These are phyloP conservation scores for Lasiommata megera DNA, from an alignment of 2,888 invertebrate species.

Conservation along the genomic window DNA sequence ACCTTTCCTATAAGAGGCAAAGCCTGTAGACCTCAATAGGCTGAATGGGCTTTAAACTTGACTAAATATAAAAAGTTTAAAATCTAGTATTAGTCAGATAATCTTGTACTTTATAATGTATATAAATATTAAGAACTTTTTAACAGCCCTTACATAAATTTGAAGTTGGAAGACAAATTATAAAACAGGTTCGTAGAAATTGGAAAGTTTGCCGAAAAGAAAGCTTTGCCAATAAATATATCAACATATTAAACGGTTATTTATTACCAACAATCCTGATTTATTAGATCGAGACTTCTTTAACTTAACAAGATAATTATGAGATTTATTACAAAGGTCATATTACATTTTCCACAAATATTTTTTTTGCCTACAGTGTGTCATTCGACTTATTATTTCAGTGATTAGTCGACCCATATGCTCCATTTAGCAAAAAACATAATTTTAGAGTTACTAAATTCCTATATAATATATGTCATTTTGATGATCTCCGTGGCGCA, in stretches of 20 bases:
- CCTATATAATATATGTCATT: no score
- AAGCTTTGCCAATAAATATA: slow-evolving; percentile 50
- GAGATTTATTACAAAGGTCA: slow-evolving; percentile 17
- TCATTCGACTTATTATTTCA: not conserved
- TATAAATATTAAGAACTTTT: not conserved
- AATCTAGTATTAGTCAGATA: no score
- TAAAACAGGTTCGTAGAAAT: slow-evolving; percentile 65
- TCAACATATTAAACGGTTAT: slow-evolving; percentile 55
- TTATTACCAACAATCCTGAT: slow-evolving; percentile 56
- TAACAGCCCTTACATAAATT: slow-evolving; percentile 42
- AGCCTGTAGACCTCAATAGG: no score
- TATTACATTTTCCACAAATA: no score
- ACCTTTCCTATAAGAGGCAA: no score
- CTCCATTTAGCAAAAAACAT: not conserved
- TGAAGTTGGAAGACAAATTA: slow-evolving; percentile 56
- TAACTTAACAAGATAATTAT: slow-evolving; percentile 21
- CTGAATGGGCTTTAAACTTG: no score
- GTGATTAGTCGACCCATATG: not conserved
- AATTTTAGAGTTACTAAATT: no score
- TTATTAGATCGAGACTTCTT: slow-evolving; percentile 43
- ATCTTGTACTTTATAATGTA: no score
- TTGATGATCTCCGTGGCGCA: no score
- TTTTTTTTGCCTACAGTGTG: not conserved
- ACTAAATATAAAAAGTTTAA: no score
- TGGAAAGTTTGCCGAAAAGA: slow-evolving; percentile 52